These are phyloP conservation scores for Eurois occulta DNA, from an alignment of 2,888 invertebrate species.

Conservation along the genomic window DNA sequence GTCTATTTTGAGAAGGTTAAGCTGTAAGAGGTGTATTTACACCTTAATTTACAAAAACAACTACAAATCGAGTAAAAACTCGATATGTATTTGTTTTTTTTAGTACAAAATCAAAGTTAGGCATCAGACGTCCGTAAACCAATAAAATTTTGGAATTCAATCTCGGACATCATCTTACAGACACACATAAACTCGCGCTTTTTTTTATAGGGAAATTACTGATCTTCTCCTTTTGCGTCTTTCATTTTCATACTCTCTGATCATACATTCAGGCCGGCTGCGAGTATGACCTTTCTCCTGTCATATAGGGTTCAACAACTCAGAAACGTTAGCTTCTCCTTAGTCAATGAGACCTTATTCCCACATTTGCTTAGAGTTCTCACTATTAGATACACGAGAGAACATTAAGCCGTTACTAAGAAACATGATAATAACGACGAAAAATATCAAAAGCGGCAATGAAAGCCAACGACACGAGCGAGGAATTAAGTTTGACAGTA, in stretches of 20 bases:
- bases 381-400: background rate
- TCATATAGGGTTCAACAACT: background rate
- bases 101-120: background rate
- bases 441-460: conserved; percentile 69
- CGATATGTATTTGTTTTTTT: background rate
- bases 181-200: background rate
- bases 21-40: background rate
- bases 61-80: conserved; percentile 4
- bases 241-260: background rate
- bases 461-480: conserved; percentile 86
- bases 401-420: conserved; percentile 35
- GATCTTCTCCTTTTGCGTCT: background rate
- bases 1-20: conserved; percentile 39
- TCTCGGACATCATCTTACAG: background rate
- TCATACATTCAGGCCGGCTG: background rate
- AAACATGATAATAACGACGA: conserved; percentile 55
- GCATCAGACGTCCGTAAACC: background rate
- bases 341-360: background rate
- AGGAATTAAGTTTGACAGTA: conserved; percentile 89
- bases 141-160: background rate
- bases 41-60: background rate
- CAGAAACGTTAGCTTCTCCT: background rate
- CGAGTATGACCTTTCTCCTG: background rate
- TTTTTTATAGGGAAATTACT: background rate
- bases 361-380: conserved; percentile 8